Base-by-base conservation (phyloP, 2,888 invertebrate genomes). In the Clepsis dumicolana region DNA sequence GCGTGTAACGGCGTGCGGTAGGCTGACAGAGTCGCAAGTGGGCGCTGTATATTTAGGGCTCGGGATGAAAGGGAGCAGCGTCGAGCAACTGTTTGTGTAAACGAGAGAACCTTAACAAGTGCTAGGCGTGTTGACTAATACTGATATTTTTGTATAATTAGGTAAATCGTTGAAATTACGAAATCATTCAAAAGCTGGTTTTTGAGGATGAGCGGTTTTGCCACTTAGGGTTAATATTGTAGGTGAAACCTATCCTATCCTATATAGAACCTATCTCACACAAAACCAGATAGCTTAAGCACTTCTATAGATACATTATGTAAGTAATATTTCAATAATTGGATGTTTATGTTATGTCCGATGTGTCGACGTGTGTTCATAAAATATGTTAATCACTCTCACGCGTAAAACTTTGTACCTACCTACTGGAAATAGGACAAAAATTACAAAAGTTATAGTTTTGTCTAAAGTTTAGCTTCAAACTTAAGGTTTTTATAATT, bases 21-120 rank as follows among this genome's bases (percentile, higher is more conserved):
- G 80, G 86, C 81, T 71, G 88, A 89, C 87, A 88, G 82, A 85
- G 89, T 87, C 88, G 84, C 83, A 88, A 84, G 81, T 80, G 78
- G 81, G 87, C 84, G 87, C 85, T 84, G 85, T 67, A 50, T 68
- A 68, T 68, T 68, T 68, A 68, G 68, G 68, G 64, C 56, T 44
- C 29, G 57, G 64, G 64, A 59, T 68, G 68, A 68, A 57, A 67
- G 67, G 62, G 56, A 61, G 57, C 8, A 12, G 60, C 44, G 25
- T 35, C 24, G 44, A 57, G 57, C 16, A 52, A 52, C 29, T 48
- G 48, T 24, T 21, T 65, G 53, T 44, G 32, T 53, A 16, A 29
- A 38, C 29, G 53, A 44, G 25, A 57, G 52, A 16, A 16, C 24
- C 38, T 14, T 57, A 21, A 59, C 41, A 25, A 59, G 25, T 59